phyloP scores from a whole-genome alignment of 2,113 vertebrate genomes.

The Colaptes auratus region DNA sequence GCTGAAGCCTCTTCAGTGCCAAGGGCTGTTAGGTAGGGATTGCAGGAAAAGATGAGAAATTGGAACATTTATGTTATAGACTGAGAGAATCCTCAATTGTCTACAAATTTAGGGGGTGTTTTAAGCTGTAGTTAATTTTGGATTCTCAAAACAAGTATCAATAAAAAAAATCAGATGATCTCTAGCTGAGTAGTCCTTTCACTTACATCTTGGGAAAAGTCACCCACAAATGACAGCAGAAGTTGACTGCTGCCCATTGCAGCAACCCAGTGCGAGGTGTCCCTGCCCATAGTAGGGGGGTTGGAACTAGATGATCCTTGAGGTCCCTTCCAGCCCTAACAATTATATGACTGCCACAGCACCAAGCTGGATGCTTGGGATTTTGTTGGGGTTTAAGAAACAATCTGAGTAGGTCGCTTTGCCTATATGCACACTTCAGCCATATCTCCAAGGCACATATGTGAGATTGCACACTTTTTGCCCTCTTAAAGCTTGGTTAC shows the following conservation, averaged over 20 bases:
- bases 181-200: neutral
- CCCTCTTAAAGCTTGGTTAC: neutral
- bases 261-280: no score
- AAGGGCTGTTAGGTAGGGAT: neutral
- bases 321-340: no score
- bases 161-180: neutral
- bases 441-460: neutral
- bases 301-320: no score
- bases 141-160: neutral
- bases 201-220: neutral
- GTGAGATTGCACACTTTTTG: neutral
- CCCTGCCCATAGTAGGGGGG: no score
- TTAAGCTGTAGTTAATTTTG: neutral
- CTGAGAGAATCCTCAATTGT: neutral
- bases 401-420: neutral
- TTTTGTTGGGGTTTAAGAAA: neutral
- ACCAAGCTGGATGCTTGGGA: fast-evolving
- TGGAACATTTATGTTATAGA: neutral
- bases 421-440: neutral
- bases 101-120: neutral
- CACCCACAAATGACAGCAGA: neutral
- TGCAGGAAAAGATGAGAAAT: neutral
- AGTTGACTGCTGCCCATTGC: neutral
- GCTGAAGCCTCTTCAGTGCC: slow-evolving; percentile 23
- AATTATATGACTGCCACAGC: neutral